Evolutionary conservation across 2,888 invertebrate species (phyloP), one percentile per base, ranked within the genome.

Genomic region (Crocallis elinguaria): DNA sequence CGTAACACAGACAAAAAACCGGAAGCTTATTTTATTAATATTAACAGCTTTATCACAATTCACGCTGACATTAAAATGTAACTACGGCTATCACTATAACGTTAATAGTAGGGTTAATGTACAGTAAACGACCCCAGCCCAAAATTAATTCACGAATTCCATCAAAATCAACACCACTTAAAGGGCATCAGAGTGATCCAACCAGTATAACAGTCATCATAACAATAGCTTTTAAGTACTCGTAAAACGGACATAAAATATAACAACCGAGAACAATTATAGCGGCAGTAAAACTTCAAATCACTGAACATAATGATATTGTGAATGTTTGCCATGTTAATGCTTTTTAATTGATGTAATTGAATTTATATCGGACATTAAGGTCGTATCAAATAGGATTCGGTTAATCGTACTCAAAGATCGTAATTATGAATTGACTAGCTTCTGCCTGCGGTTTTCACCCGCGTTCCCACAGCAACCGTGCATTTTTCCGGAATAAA

Each of bases 191-290:
- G 13, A 53, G 36, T 37, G 49, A 57, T 55, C 41, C 36, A 19
- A 33, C 14, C 44, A 23, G 50, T 27, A 49, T 48, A 38, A 59
- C 30, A 35, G 23, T 32, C 33, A 42, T 33, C 29, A 50, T 52
- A 57, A 54, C 53, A 58, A 44, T 60, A 43, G 46, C 49, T 53
- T 59, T 60, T 62, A 60, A 58, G 51, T 32, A 43, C 41, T 46
- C 51, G 32, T 64, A 61, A 63, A 63, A 55, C 37, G 36, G 43
- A 49, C 52, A 37, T 58, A 42, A 53, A 48, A 53, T 43, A 43
- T 59, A 59, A 58, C 58, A 58, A 59, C 57, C 35, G 44, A 23
- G 39, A 49, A 58, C 60, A 63, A 64, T 63, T 63, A 62, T 49
- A 46, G 43, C 33, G 52, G 52, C 45, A 46, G 37, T 65, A 51